These are phyloP conservation scores for Ptyas mucosa DNA, from an alignment of 2,113 vertebrate genomes.

Conservation along the genomic window DNA sequence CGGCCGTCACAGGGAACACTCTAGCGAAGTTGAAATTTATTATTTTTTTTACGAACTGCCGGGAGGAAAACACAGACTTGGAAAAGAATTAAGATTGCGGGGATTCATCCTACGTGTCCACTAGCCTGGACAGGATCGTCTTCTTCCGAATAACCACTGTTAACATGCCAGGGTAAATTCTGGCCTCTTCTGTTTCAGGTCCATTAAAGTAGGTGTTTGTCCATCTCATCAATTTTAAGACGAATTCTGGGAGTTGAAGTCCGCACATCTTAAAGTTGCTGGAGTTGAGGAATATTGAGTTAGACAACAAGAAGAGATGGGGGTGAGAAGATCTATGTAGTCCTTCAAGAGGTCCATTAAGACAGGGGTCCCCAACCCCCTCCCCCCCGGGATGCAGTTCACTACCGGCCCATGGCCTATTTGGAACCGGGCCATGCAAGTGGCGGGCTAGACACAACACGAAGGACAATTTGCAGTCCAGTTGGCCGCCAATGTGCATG, in stretches of 20 bases:
- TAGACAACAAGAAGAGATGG: background rate
- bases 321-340: background rate
- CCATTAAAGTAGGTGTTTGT: background rate
- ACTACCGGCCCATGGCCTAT: no score
- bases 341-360: background rate
- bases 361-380: background rate
- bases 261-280: background rate
- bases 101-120: background rate
- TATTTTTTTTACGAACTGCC: background rate
- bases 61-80: background rate
- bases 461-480: background rate
- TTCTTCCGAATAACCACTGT: background rate
- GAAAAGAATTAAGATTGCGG: background rate
- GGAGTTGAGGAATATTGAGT: background rate
- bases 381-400: no score
- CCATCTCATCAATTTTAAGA: background rate
- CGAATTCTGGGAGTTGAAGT: background rate
- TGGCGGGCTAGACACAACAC: background rate
- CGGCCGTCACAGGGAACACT: background rate
- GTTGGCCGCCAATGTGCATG: no score
- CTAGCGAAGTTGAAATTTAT: background rate
- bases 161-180: background rate
- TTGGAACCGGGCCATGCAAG: no score
- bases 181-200: background rate
- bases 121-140: background rate